phyloP scores from a whole-genome alignment of 2,888 invertebrate genomes.

The Caenorhabditis japonica region DNA sequence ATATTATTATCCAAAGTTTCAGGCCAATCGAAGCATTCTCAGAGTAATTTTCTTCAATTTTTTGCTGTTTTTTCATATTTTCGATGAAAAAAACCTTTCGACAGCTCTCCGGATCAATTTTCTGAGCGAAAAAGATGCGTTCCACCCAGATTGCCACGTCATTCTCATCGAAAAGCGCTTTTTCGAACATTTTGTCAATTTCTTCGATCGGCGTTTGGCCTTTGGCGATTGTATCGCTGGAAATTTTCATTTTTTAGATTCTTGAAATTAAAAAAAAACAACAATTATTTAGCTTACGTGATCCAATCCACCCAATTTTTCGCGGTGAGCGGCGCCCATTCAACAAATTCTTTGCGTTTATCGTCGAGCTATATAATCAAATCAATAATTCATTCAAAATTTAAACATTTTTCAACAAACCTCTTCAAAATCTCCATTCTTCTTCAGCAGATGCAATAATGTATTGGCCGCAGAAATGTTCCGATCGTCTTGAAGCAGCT shows the following conservation, averaged over 20 bases:
- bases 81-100: background rate
- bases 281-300: slow-evolving; percentile 28
- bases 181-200: slow-evolving; percentile 42
- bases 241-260: too few species aligned
- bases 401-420: slow-evolving; percentile 5
- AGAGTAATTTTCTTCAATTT: background rate
- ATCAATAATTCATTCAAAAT: background rate
- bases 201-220: slow-evolving; percentile 7
- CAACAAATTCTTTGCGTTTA: slow-evolving; percentile 26
- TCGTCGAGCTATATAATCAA: slow-evolving; percentile 18
- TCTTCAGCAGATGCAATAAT: slow-evolving; percentile 32
- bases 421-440: slow-evolving; percentile 59
- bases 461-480: slow-evolving; percentile 29
- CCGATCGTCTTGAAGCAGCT: slow-evolving; percentile 42
- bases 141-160: slow-evolving; percentile 46
- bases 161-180: slow-evolving; percentile 42
- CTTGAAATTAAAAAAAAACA: too few species aligned
- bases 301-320: slow-evolving; percentile 57
- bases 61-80: too few species aligned
- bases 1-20: background rate
- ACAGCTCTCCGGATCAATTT: slow-evolving; percentile 5
- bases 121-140: slow-evolving; percentile 17
- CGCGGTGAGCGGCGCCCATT: slow-evolving; percentile 37
- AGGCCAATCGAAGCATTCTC: too few species aligned
- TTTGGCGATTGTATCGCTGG: background rate